These are phyloP conservation scores for Ispidina picta DNA, from an alignment of 2,797 vertebrate genomes.

Conservation along the genomic window DNA sequence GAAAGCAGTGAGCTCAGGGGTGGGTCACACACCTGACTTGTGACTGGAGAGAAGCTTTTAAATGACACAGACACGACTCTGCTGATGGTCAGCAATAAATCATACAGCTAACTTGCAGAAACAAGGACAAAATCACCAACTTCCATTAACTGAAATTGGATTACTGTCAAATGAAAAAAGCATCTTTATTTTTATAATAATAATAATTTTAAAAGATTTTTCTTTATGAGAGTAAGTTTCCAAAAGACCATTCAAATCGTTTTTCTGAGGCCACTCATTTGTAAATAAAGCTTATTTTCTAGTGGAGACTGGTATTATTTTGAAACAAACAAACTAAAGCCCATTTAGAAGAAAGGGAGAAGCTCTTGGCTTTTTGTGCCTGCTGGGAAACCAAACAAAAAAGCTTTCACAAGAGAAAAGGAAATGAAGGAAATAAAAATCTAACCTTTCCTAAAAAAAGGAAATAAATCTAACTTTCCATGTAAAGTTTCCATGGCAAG, in stretches of 20 bases:
- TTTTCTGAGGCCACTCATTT: background rate
- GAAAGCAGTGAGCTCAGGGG: background rate
- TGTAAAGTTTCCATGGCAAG: background rate
- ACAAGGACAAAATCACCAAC: background rate
- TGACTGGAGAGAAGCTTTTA: background rate
- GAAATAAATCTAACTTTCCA: background rate
- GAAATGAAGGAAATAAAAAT: too few relatives aligned
- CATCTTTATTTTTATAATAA: too few relatives aligned
- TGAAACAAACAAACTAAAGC: background rate
- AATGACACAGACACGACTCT: background rate
- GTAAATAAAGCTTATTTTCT: background rate
- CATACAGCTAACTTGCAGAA: background rate
- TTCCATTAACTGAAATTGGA: background rate
- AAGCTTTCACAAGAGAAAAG: background rate
- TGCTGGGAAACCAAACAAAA: background rate
- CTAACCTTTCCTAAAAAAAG: too few relatives aligned
- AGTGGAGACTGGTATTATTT: background rate
- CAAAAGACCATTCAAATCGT: background rate
- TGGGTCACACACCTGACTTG: background rate
- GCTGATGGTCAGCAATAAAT: background rate
- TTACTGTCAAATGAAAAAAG: background rate
- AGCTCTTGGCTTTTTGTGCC: background rate
- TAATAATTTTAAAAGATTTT: too few relatives aligned
- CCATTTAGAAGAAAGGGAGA: background rate
- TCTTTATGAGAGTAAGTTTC: background rate